Evolutionary conservation across 2,797 vertebrate species (phyloP), one percentile per base, ranked within the genome.

Genomic region (Tragopan temminckii): DNA sequence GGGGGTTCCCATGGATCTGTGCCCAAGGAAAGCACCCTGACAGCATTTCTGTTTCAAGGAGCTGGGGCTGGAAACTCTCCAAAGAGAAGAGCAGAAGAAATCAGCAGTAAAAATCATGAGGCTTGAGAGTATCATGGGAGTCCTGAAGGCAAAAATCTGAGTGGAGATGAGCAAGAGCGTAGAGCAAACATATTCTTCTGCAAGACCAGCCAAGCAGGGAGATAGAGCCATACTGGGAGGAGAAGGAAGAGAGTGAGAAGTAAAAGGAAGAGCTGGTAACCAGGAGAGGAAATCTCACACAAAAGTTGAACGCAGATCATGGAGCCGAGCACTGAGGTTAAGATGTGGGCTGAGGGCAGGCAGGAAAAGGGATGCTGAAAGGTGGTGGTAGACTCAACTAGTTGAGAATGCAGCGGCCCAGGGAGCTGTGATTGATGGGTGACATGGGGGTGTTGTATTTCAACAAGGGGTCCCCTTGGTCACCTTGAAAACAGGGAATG

Each of bases 181-280:
- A 77, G 25, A 80, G 20, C 7, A 71, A 91, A 57, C 4, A 17
- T 33, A 36, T 67, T 4, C 17, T 31, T 11, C 57, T 89, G 40
- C 13, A 78, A 64, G 68, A 82, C 3, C 42, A 77, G 10, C 23
- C 0, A 0, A 0, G 0, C 27, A 20, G 35, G 25, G 29, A 80
- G 40, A 78, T 74, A 62, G 33, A 71, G 21, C 5, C 42, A 68
- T 9, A 42, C 20, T 8, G 3, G 24, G 43, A 87, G 48, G 45
- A 68, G 33, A 59, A 18, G 35, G 46, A 59, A 52, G 42, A 70
- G 38, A 50, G 8, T 53, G 29, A 62, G 24, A 55, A 59, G 31
- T 35, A 40, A 63, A 86, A 87, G 43, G 16, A 66, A 66, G 53
- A 76, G 8, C 42, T 78, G 25, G 21, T 66, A 85, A 85, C 18